Evolutionary conservation across 2,797 vertebrate genomes (phyloP).

Genomic region (Setipinna tenuifilis): DNA sequence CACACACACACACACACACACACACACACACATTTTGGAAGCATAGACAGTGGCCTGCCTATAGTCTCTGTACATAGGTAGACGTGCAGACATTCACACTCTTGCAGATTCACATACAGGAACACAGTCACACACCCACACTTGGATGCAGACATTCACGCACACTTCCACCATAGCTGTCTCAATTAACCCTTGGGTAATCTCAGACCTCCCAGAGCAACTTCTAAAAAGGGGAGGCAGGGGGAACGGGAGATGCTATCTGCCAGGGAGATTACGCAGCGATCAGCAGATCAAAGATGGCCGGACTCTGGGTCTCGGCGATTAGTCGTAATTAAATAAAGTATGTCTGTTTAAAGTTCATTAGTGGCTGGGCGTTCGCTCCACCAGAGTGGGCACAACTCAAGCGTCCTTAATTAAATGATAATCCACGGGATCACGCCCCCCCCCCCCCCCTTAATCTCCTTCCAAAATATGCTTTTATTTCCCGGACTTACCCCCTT

Average conservation of each 20-base stretch:
- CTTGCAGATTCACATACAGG: slow-evolving; percentile 29
- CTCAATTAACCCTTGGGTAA: slow-evolving; percentile 91
- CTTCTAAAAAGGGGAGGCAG: slow-evolving; percentile 74
- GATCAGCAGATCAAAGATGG: slow-evolving; percentile 95
- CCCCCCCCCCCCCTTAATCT: slow-evolving; percentile 80
- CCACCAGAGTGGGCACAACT: slow-evolving; percentile 97
- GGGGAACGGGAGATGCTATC: slow-evolving; percentile 87
- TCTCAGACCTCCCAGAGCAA: slow-evolving; percentile 86
- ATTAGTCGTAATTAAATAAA: slow-evolving; percentile 99
- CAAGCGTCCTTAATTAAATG: slow-evolving; percentile 99
- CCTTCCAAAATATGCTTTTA: slow-evolving; percentile 89
- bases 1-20: not conserved
- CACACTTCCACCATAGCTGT: slow-evolving; percentile 70
- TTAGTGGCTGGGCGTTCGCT: slow-evolving; percentile 95
- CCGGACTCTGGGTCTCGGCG: slow-evolving; percentile 90
- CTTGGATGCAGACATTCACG: slow-evolving; percentile 52
- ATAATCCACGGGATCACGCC: slow-evolving; percentile 94
- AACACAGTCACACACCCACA: slow-evolving; percentile 36
- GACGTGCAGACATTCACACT: slow-evolving; percentile 28
- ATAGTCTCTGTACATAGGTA: not conserved
- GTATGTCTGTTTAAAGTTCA: slow-evolving; percentile 99
- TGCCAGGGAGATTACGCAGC: slow-evolving; percentile 93
- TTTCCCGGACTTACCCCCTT: slow-evolving; percentile 54
- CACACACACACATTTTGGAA: slow-evolving; percentile 46
- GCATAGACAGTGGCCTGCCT: too few species aligned